Percentiles rank a stretch among this genome's conserved stretches.
Evolutionary conservation across 2,797 vertebrate species (phyloP).

Genomic region (Rhinogobio ventralis): DNA sequence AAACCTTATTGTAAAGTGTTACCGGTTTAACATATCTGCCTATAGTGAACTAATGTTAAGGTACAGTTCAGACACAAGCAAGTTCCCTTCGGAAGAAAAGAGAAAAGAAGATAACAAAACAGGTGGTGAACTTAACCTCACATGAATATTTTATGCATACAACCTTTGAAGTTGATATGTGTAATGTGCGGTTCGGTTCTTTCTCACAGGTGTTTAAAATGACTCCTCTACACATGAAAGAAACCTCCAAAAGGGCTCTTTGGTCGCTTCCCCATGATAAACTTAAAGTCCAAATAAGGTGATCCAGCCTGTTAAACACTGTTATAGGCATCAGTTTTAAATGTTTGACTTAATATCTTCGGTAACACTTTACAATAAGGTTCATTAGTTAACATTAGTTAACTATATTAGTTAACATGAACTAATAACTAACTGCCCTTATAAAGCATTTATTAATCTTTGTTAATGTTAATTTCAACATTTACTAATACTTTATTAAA

Average conservation of each 20-base stretch:
- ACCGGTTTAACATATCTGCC: not conserved
- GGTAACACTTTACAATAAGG: no score
- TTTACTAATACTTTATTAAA: no score
- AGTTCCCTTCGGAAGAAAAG: conserved; percentile 65
- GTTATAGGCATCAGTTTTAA: not conserved
- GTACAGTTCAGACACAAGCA: conserved; percentile 65
- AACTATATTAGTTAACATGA: no score
- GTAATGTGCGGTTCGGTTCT: conserved; percentile 65
- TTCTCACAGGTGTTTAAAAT: conserved; percentile 69
- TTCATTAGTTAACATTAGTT: no score
- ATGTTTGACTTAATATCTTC: conserved; percentile 22
- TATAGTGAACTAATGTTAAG: conserved; percentile 70
- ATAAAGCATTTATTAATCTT: no score
- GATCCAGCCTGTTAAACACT: conserved; percentile 1
- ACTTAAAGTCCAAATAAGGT: conserved; percentile 21
- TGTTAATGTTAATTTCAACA: no score
- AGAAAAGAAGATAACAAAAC: conserved; percentile 66
- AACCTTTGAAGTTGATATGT: conserved; percentile 69
- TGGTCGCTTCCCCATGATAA: conserved; percentile 19
- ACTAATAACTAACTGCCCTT: no score
- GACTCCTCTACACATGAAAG: conserved; percentile 54
- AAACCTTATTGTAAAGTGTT: no score
- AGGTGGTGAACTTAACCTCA: conserved; percentile 75
- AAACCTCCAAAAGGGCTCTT: conserved; percentile 64
- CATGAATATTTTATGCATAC: conserved; percentile 77